phyloP scores from a whole-genome alignment of 2,797 vertebrate genomes.

The Rousettus madagascariensis region DNA sequence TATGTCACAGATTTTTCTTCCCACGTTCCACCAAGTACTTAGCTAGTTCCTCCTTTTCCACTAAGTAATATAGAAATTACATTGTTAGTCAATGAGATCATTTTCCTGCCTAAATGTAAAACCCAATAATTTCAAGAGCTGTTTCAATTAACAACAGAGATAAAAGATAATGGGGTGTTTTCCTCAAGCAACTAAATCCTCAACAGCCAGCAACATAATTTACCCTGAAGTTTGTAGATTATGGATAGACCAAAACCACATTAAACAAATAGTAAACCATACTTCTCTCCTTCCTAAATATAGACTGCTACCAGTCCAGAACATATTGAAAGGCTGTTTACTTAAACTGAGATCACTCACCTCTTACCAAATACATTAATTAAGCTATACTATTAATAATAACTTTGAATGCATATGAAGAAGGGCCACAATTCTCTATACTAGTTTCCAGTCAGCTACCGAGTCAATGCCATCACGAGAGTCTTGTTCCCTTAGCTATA shows the following conservation, averaged over 20 bases:
- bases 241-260: background rate
- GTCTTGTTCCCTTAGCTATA: background rate
- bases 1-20: background rate
- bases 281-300: background rate
- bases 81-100: background rate
- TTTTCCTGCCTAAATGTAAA: background rate
- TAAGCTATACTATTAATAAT: background rate
- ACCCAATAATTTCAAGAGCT: constrained; percentile 38
- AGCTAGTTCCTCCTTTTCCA: background rate
- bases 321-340: background rate
- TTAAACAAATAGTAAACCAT: background rate
- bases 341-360: background rate
- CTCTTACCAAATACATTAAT: background rate
- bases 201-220: background rate
- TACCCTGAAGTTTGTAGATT: background rate
- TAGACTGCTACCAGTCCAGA: background rate
- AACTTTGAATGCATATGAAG: background rate
- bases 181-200: constrained; percentile 4
- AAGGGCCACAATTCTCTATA: background rate
- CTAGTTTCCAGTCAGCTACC: background rate
- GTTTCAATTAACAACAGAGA: constrained; percentile 20
- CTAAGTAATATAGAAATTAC: background rate
- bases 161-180: constrained; percentile 1
- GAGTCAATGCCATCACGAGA: background rate
- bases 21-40: background rate